These are phyloP conservation scores for Tachystola acroxantha DNA, from an alignment of 2,888 invertebrate genomes.

Conservation along the genomic window DNA sequence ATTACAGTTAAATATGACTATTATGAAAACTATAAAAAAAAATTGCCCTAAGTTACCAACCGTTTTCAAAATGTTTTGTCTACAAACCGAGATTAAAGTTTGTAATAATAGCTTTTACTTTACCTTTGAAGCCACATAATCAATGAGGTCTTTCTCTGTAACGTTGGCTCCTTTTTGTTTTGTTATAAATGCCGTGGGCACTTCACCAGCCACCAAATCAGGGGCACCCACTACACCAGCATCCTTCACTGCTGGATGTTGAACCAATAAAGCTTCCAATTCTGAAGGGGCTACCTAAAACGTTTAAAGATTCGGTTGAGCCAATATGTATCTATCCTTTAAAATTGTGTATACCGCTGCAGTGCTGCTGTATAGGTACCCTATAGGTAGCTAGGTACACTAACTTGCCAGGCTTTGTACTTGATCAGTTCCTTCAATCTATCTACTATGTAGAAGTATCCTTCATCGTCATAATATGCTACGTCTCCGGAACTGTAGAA, in stretches of 20 bases:
- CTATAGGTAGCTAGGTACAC: constrained; percentile 7
- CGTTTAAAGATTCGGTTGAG: too few relatives aligned
- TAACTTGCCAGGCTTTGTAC: constrained; percentile 56
- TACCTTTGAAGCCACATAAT: constrained; percentile 44
- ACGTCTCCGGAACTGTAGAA: constrained; percentile 57
- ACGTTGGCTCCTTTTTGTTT: constrained; percentile 29
- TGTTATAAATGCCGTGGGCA: constrained; percentile 55
- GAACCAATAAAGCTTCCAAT: constrained; percentile 44
- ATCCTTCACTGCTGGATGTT: constrained; percentile 50
- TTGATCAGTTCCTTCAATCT: constrained; percentile 60
- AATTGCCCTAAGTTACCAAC: too few relatives aligned
- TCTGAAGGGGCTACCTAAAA: constrained; percentile 55
- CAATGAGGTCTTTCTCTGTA: constrained; percentile 41
- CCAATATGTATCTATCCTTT: neutral
- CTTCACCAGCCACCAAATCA: constrained; percentile 43
- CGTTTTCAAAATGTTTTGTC: too few relatives aligned
- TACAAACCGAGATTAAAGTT: too few relatives aligned
- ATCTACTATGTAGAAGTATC: constrained; percentile 50
- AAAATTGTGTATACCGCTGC: too few relatives aligned
- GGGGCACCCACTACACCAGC: constrained; percentile 48
- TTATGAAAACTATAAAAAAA: too few relatives aligned
- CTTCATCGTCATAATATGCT: constrained; percentile 53
- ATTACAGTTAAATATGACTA: too few relatives aligned
- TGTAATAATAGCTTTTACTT: too few relatives aligned
- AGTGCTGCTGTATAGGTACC: too few relatives aligned